Conservation (phyloP, 2,113 vertebrate genomes). For the Psilopogon haemacephalus region DNA sequence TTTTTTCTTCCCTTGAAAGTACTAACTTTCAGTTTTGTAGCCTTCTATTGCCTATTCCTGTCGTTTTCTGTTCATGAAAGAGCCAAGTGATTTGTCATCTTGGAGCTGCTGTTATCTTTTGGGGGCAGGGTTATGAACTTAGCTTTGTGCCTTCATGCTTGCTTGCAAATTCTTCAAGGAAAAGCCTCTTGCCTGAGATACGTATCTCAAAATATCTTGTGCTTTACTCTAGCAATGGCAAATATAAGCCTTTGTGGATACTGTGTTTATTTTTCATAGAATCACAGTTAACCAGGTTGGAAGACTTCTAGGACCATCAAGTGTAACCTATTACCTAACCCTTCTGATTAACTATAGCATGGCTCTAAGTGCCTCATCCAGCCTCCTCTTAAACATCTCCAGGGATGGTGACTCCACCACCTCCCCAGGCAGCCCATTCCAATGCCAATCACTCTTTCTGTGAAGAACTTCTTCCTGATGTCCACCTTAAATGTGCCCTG, state of each 20-base stretch:
- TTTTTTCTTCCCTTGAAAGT: background rate
- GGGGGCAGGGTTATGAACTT: background rate
- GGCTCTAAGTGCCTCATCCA: too few relatives aligned
- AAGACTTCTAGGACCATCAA: too few relatives aligned
- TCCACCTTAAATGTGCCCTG: too few relatives aligned
- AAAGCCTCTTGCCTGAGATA: background rate
- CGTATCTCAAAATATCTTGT: background rate
- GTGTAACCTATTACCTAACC: too few relatives aligned
- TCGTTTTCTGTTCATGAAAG: background rate
- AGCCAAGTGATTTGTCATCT: background rate
- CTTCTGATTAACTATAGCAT: too few relatives aligned
- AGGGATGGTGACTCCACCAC: too few relatives aligned
- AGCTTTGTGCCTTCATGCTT: background rate
- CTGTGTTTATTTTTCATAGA: background rate
- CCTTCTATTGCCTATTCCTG: background rate
- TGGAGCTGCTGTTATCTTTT: background rate
- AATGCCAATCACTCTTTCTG: too few relatives aligned
- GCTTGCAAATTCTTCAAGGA: background rate
- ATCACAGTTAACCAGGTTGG: too few relatives aligned
- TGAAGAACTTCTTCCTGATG: too few relatives aligned
- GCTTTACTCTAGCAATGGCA: accelerated
- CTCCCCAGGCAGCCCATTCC: too few relatives aligned
- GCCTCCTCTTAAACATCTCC: too few relatives aligned
- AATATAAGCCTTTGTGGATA: background rate
- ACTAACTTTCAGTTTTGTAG: background rate